Conservation (phyloP, 2,888 invertebrate genomes). For the Podabrus alpinus region DNA sequence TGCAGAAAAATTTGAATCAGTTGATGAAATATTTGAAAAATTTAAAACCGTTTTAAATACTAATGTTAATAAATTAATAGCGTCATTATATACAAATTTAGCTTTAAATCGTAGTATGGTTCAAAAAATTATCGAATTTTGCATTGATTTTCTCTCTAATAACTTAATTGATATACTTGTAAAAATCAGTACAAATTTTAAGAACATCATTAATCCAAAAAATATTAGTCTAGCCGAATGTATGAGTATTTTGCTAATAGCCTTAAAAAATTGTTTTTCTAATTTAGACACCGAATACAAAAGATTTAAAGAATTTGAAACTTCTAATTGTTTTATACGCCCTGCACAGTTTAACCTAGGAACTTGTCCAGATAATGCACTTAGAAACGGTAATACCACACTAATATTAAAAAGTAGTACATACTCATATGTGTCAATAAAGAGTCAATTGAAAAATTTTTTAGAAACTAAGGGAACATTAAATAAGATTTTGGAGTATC, state of each 20-base stretch:
- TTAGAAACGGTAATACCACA: not conserved
- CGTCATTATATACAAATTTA: no score
- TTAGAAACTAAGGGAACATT: not conserved
- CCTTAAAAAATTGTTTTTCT: not conserved
- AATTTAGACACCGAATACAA: not conserved
- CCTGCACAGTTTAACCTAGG: not conserved
- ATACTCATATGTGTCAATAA: not conserved
- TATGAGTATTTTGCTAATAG: not conserved
- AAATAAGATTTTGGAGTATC: not conserved
- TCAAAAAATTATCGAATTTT: no score
- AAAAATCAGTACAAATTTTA: not conserved
- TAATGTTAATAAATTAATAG: no score
- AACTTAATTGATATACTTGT: not conserved
- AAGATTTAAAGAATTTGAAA: not conserved
- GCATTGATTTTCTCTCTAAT: no score
- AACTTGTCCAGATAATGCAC: not conserved
- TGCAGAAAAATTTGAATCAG: no score
- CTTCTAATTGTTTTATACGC: not conserved
- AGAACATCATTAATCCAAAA: not conserved
- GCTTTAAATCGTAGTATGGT: no score
- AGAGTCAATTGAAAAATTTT: not conserved
- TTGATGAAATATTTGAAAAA: no score
- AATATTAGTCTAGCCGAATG: not conserved
- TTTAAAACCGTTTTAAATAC: no score
- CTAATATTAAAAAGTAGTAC: not conserved